These are phyloP conservation scores for Macropodus opercularis DNA, from an alignment of 2,797 vertebrate species.

Conservation along the genomic window DNA sequence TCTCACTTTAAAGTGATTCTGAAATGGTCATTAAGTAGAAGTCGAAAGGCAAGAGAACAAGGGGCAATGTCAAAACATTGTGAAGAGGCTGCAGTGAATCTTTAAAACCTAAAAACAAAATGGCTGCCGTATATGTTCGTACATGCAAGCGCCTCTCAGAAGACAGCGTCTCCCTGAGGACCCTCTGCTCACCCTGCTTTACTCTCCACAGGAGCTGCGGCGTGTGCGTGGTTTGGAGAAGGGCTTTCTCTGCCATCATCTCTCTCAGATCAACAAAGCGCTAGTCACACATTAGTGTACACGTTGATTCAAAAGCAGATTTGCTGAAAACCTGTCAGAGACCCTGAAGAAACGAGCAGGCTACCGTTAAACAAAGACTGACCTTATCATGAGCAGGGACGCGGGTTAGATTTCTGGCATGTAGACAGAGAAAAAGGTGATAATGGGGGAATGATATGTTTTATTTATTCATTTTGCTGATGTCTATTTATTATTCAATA, in stretches of 20 bases:
- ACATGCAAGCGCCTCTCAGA: slow-evolving; percentile 25
- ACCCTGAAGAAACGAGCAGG: slow-evolving; percentile 53
- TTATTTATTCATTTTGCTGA: slow-evolving; percentile 78
- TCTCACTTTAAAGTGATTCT: no score
- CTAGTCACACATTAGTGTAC: slow-evolving; percentile 58
- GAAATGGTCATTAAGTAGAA: no score
- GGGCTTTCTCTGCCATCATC: slow-evolving; percentile 50
- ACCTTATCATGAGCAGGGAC: slow-evolving; percentile 66
- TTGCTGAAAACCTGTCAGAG: slow-evolving; percentile 57
- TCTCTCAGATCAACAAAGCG: slow-evolving; percentile 68
- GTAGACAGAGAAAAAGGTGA: slow-evolving; percentile 67
- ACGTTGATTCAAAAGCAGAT: slow-evolving; percentile 36
- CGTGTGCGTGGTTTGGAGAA: no score
- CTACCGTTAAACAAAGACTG: slow-evolving; percentile 72
- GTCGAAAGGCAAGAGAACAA: neutral
- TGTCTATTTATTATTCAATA: slow-evolving; percentile 76
- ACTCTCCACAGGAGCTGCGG: slow-evolving; percentile 39
- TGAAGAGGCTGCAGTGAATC: slow-evolving; percentile 18
- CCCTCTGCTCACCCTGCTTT: slow-evolving; percentile 39
- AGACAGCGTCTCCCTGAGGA: slow-evolving; percentile 50
- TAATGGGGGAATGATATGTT: slow-evolving; percentile 70
- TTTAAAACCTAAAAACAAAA: slow-evolving; percentile 67
- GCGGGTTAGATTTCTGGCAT: slow-evolving; percentile 49
- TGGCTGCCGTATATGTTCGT: slow-evolving; percentile 51
- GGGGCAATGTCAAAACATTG: slow-evolving; percentile 14